Base-by-base conservation (phyloP, 2,113 vertebrate genomes). In the Azemiops feae region DNA sequence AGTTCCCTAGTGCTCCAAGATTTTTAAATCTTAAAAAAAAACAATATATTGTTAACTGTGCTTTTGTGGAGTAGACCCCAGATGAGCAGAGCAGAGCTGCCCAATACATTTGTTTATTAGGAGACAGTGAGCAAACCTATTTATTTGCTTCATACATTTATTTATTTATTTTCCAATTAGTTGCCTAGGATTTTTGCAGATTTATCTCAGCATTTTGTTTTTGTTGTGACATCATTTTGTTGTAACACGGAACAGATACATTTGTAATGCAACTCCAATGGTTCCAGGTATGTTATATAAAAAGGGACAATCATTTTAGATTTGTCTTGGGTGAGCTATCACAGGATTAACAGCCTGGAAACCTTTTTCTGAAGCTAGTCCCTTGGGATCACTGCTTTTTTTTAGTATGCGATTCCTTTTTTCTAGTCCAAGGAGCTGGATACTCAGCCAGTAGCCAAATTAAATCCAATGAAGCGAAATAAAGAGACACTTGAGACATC, bases 371-470 rank as follows among this genome's bases (percentile, higher is more conserved):
- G 96, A 34, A 94, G 94, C 95, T 45, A 0, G 47, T 95, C 97
- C 94, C 95, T 91, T 0, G 92, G 94, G 96, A 96, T 93, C 92
- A 20, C 96, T 94, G 23, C 45, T 52, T 94, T 93, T n/a, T 95
- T 94, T 93, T 93, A 95, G 93, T 74, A 16, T 34, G 34, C 95
- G 95, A 95, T 97, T 96, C 96, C 95, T 96, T 94, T 95, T 94
- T 96, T 97, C 95, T 95, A 97, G 94, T 95, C 96, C 95, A 96
- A 96, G 94, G 97, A 94, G 95, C 96, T 96, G 96, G 92, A 96
- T 96, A 94, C 16, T 57, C 94, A 95, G 93, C 96, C 93, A 1
- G 95, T 95, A 96, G 96, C 96, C 96, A 96, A 96, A 96, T 94
- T 96, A 95, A 97, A 97, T 96, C 96, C 95, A 93, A 95, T 96